Evolutionary conservation across 23 tunicate species (phyloP).

Genomic region (Clavelina lepadiformis): DNA sequence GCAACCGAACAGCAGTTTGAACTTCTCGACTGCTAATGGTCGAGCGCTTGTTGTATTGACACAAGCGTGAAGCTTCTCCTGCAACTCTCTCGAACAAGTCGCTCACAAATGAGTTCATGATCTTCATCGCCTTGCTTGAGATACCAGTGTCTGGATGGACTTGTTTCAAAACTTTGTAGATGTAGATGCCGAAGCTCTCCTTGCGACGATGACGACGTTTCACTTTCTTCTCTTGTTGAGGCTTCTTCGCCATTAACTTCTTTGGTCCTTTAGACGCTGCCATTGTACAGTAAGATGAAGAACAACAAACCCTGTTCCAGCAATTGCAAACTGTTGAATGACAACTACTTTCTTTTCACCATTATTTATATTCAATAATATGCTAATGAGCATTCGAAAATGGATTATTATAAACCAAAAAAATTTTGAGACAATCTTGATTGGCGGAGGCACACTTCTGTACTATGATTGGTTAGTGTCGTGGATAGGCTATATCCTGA

Average conservation of each 20-base stretch:
- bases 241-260: constrained; percentile 44
- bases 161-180: constrained; percentile 71
- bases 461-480: too few relatives aligned
- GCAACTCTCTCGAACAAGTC: constrained; percentile 71
- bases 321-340: too few relatives aligned
- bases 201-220: constrained; percentile 39
- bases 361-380: too few relatives aligned
- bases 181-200: constrained; percentile 66
- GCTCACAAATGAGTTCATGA: constrained; percentile 84
- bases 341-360: too few relatives aligned
- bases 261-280: constrained; percentile 66
- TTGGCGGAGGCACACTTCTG: too few relatives aligned
- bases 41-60: constrained; percentile 59
- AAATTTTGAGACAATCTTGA: too few relatives aligned
- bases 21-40: constrained; percentile 78
- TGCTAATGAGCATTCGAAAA: too few relatives aligned
- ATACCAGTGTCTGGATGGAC: constrained; percentile 88
- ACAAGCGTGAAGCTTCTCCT: constrained; percentile 49
- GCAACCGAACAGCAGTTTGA: constrained; percentile 71
- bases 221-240: constrained; percentile 45
- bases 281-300: too few relatives aligned
- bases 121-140: constrained; percentile 63
- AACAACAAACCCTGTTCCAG: too few relatives aligned
- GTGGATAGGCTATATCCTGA: too few relatives aligned
- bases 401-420: too few relatives aligned